Percentiles rank a stretch among this genome's conserved stretches.
These are phyloP conservation scores for Cenopis cana DNA, from an alignment of 2,888 invertebrate species.

Conservation along the genomic window DNA sequence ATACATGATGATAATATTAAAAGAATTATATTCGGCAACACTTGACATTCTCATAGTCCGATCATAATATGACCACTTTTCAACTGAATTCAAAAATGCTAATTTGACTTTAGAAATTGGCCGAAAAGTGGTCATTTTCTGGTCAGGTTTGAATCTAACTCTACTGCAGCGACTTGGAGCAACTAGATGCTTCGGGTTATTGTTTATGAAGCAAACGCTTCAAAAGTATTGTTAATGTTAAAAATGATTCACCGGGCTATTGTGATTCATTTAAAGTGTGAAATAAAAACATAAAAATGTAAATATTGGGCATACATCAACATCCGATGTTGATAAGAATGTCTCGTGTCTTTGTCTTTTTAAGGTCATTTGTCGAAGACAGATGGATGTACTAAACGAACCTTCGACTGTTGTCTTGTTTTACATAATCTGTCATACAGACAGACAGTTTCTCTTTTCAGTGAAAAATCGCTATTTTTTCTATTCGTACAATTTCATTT, in stretches of 20 bases:
- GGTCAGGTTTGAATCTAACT: slow-evolving; percentile 62
- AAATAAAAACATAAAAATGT: slow-evolving; percentile 63
- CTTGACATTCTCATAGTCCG: slow-evolving; percentile 76
- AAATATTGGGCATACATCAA: slow-evolving; percentile 72
- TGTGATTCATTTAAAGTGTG: slow-evolving; percentile 66
- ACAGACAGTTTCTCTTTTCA: slow-evolving; percentile 55
- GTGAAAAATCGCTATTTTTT: slow-evolving; percentile 82
- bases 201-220: slow-evolving; percentile 56
- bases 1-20: slow-evolving; percentile 83
- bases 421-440: slow-evolving; percentile 52
- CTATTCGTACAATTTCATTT: slow-evolving; percentile 54
- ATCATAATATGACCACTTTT: slow-evolving; percentile 60
- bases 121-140: slow-evolving; percentile 51
- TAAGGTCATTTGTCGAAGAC: slow-evolving; percentile 61
- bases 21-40: slow-evolving; percentile 84
- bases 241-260: slow-evolving; percentile 80
- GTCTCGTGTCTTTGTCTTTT: slow-evolving; percentile 72
- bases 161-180: slow-evolving; percentile 74
- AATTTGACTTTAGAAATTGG: slow-evolving; percentile 40
- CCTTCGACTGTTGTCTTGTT: slow-evolving; percentile 59
- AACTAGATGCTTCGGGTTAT: slow-evolving; percentile 58
- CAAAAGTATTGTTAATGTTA: slow-evolving; percentile 62
- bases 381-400: slow-evolving; percentile 47
- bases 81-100: slow-evolving; percentile 47
- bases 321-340: slow-evolving; percentile 75